Conservation (phyloP, 2,113 vertebrate species). For the Colinus virginianus region DNA sequence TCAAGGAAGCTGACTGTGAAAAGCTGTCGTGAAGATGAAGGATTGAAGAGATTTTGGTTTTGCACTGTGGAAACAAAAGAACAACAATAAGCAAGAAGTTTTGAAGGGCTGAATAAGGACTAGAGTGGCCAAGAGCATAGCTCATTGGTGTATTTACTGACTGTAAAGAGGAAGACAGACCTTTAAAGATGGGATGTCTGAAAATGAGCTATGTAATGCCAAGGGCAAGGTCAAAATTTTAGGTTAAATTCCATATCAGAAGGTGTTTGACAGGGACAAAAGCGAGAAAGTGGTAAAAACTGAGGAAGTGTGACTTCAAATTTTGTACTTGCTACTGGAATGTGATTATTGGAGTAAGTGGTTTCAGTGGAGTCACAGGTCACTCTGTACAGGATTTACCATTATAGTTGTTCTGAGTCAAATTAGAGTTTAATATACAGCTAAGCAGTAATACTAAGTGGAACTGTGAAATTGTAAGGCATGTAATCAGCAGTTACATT, state of each 20-base stretch:
- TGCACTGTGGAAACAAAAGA: neutral
- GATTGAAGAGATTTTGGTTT: neutral
- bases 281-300: neutral
- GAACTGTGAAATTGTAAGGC: slow-evolving; percentile 2
- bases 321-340: neutral
- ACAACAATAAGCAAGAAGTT: neutral
- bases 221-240: neutral
- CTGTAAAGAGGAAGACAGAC: neutral
- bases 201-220: neutral
- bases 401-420: neutral
- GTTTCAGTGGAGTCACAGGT: neutral
- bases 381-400: neutral
- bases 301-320: neutral
- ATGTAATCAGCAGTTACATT: slow-evolving; percentile 21
- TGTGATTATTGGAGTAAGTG: neutral
- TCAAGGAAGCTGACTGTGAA: neutral
- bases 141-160: neutral
- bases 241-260: neutral
- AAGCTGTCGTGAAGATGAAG: neutral
- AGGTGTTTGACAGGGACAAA: neutral
- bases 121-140: neutral
- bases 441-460: neutral
- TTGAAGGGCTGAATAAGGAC: neutral
- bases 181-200: neutral
- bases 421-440: neutral